phyloP scores from a whole-genome alignment of 2,888 invertebrate genomes.

The Marronus borbonicus region DNA sequence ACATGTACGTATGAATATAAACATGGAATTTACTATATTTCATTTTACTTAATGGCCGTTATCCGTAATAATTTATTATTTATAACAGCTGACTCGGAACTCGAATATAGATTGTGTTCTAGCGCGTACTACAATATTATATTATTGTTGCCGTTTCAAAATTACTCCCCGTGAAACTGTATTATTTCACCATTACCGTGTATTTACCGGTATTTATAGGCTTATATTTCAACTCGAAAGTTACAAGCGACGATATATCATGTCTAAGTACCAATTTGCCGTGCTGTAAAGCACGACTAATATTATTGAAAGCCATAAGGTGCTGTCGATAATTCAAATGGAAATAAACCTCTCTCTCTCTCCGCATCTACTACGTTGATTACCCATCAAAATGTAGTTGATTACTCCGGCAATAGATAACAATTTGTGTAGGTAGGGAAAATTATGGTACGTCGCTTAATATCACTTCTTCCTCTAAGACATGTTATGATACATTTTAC shows the following conservation, averaged over 20 bases:
- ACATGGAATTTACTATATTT: slow-evolving; percentile 32
- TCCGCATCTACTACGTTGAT: slow-evolving; percentile 10
- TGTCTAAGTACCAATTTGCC: slow-evolving; percentile 50
- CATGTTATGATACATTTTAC: neutral
- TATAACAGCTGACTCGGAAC: slow-evolving; percentile 25
- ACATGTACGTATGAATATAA: slow-evolving; percentile 8
- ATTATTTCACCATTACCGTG: slow-evolving; percentile 51
- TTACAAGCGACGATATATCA: slow-evolving; percentile 48
- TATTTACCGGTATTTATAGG: slow-evolving; percentile 52
- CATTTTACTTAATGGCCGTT: slow-evolving; percentile 36
- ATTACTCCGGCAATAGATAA: slow-evolving; percentile 11
- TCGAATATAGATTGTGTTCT: slow-evolving; percentile 23
- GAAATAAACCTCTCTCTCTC: slow-evolving; percentile 24
- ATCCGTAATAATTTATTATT: slow-evolving; percentile 37
- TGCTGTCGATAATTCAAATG: slow-evolving; percentile 36
- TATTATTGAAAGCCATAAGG: slow-evolving; percentile 49
- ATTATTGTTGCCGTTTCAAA: slow-evolving; percentile 46
- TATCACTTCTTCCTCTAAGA: slow-evolving; percentile 2
- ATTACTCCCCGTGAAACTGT: slow-evolving; percentile 46
- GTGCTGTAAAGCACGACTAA: slow-evolving; percentile 50
- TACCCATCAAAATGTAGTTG: slow-evolving; percentile 8
- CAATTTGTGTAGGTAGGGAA: slow-evolving; percentile 3
- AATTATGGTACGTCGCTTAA: slow-evolving; percentile 1
- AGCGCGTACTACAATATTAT: slow-evolving; percentile 22
- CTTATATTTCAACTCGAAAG: slow-evolving; percentile 51